Base-by-base conservation (phyloP, 2,888 invertebrate species). In the Prenolepis imparis region DNA sequence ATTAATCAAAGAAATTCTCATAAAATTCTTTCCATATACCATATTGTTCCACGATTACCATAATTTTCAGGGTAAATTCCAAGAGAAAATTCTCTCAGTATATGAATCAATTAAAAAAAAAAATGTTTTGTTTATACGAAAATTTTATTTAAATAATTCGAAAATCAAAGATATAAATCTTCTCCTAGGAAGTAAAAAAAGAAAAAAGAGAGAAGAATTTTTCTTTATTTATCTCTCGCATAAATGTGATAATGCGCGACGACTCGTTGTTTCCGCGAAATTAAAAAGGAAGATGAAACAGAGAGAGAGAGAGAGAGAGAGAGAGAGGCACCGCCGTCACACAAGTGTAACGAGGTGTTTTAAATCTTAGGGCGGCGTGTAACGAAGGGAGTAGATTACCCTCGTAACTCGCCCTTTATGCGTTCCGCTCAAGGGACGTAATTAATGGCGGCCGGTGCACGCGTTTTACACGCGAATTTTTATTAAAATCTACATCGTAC, bases 401-500 rank as follows among this genome's bases (percentile, higher is more conserved):
- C 66, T 57, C 74, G 74, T 73, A 86, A 77, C 83, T 44, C 12
- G 70, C 72, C 80, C 80, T 87, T 84, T 80, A 72, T 66, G 82
- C 81, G 74, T 84, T 74, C 78, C 64, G 52, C 57, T 64, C 68
- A 84, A 86, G 72, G 77, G 77, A 68, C 3, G 15, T 81, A 86
- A 86, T 84, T 86, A 86, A 86, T 78, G 63, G 75, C 77, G 67
- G 73, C 72, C 55, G 32, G 21, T 4, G 44, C 57, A 63, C 36
- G 48, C 67, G 68, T 36, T 75, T 24, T 77, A 61, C 70, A 66
- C 68, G 21, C 55, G 84, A 63, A 74, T 89, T 90, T 90, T 90
- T 90, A 89, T 90, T 90, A 84, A 88, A 90, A 90, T 90, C 86
- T 84, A 83, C 83, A 83, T 81, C 72, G 59, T 57, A 59, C 55